Evolutionary conservation across 2,113 vertebrate genomes (phyloP), one percentile per base, ranked within the genome.

Genomic region (Megaceryle torquata): DNA sequence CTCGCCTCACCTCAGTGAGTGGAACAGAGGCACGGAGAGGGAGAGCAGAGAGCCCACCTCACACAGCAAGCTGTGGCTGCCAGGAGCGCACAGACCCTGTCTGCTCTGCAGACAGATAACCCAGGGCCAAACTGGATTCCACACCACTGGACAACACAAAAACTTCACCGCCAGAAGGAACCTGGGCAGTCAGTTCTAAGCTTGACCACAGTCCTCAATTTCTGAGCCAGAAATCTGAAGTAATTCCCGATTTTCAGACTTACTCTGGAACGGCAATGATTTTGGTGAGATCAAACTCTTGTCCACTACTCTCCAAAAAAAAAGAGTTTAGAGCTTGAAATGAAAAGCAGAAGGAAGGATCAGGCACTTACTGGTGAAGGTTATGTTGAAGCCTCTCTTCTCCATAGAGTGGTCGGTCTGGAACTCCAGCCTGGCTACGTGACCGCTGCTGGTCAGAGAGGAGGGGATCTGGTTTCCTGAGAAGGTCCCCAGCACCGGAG

Each of bases 351-450:
- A 22, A 75, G 31, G 78, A 22, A 68, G 20, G 46, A 63, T 1
- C 2, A 2, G n/a, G n/a, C 33, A 98, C 99, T 98, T 96, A 99
- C 99, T 99, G 72, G 99, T 99, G 94, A 99, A 99, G 8, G 99
- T 99, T 95, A 99, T 99, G 96, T 99, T 99, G 97, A 99, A 99
- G 57, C 99, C 99, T 63, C 99, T 97, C 95, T 99, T 99, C 69
- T 99, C 99, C 11, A 99, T 99, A n/a, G 99, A 99, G 96, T 99
- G 99, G 95, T 99, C 99, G 0, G 99, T 99, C 97, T 99, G 98
- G 98, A 99, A 99, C 98, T 99, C 99, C 37, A 99, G 98, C 26
- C 99, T 98, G 44, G 99, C 98, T 60, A 99, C 98, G 1, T 99
- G 99, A 12, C 98, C 99, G 0, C 99, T 99, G 88, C 99, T 99